These are phyloP conservation scores for Elephantulus edwardii DNA, from an alignment of 2,113 vertebrate genomes.

Conservation along the genomic window DNA sequence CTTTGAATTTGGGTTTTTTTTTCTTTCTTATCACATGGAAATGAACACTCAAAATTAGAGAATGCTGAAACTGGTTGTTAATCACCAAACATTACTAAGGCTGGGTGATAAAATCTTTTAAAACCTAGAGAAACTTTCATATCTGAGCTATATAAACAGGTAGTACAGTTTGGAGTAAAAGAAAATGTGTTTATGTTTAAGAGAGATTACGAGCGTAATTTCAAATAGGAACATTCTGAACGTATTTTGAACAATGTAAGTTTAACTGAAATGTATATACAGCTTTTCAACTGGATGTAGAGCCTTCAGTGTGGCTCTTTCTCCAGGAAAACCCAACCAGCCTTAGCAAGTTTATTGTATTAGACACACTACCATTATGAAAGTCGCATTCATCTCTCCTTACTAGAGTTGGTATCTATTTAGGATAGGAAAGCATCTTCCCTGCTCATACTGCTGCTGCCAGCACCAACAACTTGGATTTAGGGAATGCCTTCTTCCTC, in stretches of 20 bases:
- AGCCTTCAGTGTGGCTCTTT: not conserved
- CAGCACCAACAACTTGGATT: not conserved
- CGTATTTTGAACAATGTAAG: not conserved
- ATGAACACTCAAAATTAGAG: constrained; percentile 1
- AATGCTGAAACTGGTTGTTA: not conserved
- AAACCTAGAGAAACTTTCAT: not conserved
- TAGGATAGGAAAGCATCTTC: not conserved
- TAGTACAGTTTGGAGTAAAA: not conserved
- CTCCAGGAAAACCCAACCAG: not conserved
- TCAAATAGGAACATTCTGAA: not conserved
- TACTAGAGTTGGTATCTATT: not conserved
- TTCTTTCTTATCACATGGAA: not conserved
- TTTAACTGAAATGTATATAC: not conserved
- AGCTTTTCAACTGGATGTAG: not conserved
- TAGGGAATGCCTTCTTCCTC: not conserved
- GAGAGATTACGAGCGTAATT: not conserved
- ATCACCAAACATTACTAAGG: not conserved
- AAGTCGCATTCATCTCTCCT: not conserved
- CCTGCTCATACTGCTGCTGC: not conserved
- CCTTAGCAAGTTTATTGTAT: not conserved
- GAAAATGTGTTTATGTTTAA: not conserved
- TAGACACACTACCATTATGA: not conserved
- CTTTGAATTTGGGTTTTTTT: constrained; percentile 10
- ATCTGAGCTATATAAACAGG: not conserved
- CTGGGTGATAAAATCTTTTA: constrained; percentile 17